Evolutionary conservation across 2,888 invertebrate genomes (phyloP).

Genomic region (Diadegma fenestrale): DNA sequence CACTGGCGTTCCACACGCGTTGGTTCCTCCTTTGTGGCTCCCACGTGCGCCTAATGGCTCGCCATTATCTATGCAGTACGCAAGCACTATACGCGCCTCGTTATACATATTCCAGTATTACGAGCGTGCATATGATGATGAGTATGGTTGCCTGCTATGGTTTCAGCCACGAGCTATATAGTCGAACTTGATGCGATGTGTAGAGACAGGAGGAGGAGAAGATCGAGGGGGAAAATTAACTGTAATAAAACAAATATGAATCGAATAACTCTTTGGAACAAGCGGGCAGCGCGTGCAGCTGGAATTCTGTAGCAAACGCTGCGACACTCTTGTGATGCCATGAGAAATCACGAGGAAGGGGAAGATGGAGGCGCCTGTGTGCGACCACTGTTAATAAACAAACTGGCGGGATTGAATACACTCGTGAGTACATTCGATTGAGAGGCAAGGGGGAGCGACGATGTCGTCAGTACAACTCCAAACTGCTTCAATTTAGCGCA

Average conservation of each 20-base stretch:
- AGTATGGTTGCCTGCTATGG: conserved; percentile 15
- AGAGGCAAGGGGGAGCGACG: conserved; percentile 49
- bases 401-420: conserved; percentile 74
- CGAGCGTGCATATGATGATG: conserved; percentile 33
- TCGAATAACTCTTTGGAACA: conserved; percentile 1
- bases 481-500: conserved; percentile 79
- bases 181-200: not conserved
- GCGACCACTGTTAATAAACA: conserved; percentile 79
- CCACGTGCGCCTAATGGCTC: conserved; percentile 80
- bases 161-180: conserved; percentile 11
- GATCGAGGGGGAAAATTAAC: not conserved
- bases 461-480: conserved; percentile 77
- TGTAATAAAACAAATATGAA: conserved; percentile 17
- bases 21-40: conserved; percentile 74
- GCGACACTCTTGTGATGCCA: conserved; percentile 45
- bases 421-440: not conserved
- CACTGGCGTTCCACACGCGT: conserved; percentile 47
- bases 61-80: conserved; percentile 67
- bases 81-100: conserved; percentile 57
- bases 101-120: conserved; percentile 57
- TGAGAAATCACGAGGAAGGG: conserved; percentile 53
- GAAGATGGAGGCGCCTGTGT: conserved; percentile 56
- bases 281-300: not conserved
- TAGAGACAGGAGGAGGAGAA: not conserved
- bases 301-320: conserved; percentile 44